Percentiles rank a stretch among this genome's conserved stretches.
These are phyloP conservation scores for Theropithecus gelada DNA, from an alignment of 2,113 vertebrate genomes.

Conservation along the genomic window DNA sequence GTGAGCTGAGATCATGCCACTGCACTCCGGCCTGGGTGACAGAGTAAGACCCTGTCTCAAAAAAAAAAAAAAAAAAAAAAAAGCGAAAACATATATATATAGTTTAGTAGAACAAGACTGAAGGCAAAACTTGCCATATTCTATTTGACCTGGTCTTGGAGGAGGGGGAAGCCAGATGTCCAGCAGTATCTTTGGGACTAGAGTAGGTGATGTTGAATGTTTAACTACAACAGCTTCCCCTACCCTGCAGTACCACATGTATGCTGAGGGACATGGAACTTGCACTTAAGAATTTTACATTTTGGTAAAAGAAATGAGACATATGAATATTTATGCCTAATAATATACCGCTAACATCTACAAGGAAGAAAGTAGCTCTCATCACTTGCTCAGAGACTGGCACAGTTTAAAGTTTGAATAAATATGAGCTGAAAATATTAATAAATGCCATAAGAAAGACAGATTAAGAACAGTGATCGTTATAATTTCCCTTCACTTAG, in stretches of 20 bases:
- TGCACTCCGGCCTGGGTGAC: too few species aligned
- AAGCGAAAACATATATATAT: neutral
- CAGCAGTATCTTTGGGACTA: neutral
- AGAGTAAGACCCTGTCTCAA: too few species aligned
- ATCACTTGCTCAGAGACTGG: neutral
- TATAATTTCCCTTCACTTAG: neutral
- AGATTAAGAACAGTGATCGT: neutral
- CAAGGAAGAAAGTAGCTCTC: neutral
- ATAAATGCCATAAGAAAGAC: neutral
- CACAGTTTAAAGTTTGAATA: constrained; percentile 15
- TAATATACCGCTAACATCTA: neutral
- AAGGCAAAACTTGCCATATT: neutral
- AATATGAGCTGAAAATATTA: constrained; percentile 9
- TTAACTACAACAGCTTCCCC: neutral
- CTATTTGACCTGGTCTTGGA: neutral
- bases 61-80: too few species aligned
- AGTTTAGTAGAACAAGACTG: neutral
- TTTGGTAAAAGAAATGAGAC: neutral
- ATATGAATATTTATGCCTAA: neutral
- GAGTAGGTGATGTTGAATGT: neutral
- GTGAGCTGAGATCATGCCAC: too few species aligned
- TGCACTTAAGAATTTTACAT: neutral
- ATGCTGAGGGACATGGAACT: neutral
- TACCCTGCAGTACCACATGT: neutral
- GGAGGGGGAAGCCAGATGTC: neutral